These are phyloP conservation scores for Chorisops tibialis DNA, from an alignment of 2,888 invertebrate genomes.

Conservation along the genomic window DNA sequence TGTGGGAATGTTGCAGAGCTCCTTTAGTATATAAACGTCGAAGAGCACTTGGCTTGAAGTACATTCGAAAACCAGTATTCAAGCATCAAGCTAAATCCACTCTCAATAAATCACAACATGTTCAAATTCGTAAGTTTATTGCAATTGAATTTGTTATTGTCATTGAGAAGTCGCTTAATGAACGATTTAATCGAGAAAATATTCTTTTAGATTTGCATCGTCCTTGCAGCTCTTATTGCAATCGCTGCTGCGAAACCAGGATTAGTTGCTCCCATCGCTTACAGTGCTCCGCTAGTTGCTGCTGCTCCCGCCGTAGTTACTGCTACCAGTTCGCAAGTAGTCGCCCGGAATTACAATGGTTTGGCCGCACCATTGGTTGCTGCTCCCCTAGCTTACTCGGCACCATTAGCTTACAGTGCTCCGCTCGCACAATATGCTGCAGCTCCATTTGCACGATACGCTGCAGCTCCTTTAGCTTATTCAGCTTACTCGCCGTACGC, in stretches of 20 bases:
- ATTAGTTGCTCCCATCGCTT: constrained; percentile 36
- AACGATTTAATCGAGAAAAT: too few species aligned
- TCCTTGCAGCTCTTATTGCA: constrained; percentile 52
- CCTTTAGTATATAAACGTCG: constrained; percentile 6
- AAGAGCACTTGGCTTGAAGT: background rate
- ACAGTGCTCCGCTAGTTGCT: constrained; percentile 27
- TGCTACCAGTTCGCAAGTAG: constrained; percentile 56
- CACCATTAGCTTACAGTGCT: constrained; percentile 15
- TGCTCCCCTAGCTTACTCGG: background rate
- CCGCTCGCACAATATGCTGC: background rate
- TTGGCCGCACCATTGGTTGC: constrained; percentile 43
- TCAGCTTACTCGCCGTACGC: background rate
- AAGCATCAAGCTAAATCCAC: background rate
- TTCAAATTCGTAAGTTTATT: constrained; percentile 22
- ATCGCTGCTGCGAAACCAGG: constrained; percentile 39
- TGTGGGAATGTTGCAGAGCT: constrained; percentile 4
- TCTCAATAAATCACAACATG: constrained; percentile 12
- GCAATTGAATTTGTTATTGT: background rate
- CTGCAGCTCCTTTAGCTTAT: background rate
- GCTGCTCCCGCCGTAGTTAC: constrained; percentile 49
- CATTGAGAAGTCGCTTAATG: background rate
- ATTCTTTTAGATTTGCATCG: constrained; percentile 52
- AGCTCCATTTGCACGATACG: constrained; percentile 3
- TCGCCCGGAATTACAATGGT: constrained; percentile 56
- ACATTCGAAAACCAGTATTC: background rate